These are phyloP conservation scores for Stenoptilia bipunctidactyla DNA, from an alignment of 2,888 invertebrate genomes.

Conservation along the genomic window DNA sequence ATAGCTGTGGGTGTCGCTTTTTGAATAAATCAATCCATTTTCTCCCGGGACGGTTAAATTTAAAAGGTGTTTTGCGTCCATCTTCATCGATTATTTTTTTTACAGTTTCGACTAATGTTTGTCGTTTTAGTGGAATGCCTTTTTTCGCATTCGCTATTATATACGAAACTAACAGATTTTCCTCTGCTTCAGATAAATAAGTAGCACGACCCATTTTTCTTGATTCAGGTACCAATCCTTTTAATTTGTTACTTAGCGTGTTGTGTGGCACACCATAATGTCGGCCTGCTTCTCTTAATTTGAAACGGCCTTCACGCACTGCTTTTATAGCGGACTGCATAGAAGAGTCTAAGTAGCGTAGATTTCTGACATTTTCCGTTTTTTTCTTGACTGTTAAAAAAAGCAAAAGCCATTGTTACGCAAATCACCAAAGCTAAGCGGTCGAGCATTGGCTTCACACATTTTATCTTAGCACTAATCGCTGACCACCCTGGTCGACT, in stretches of 20 bases:
- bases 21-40: conserved; percentile 13
- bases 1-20: conserved; percentile 11
- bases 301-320: too few species aligned
- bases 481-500: too few species aligned
- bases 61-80: conserved; percentile 12
- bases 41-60: conserved; percentile 10
- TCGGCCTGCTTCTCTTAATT: conserved; percentile 5
- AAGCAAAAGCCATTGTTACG: too few species aligned
- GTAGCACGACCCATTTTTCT: conserved; percentile 8
- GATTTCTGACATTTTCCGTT: too few species aligned
- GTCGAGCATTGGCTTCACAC: too few species aligned
- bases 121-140: conserved; percentile 6
- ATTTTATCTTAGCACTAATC: too few species aligned
- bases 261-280: conserved; percentile 6
- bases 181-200: conserved; percentile 3
- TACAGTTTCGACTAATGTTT: conserved; percentile 5
- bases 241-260: conserved; percentile 4
- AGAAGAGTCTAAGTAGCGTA: too few species aligned
- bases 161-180: conserved; percentile 1
- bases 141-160: conserved; percentile 7
- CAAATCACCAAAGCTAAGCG: too few species aligned
- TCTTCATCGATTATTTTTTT: conserved; percentile 10
- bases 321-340: too few species aligned
- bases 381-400: too few species aligned
- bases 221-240: conserved; percentile 3